Conservation (phyloP, 2,113 vertebrate genomes). For the Cavia porcellus region DNA sequence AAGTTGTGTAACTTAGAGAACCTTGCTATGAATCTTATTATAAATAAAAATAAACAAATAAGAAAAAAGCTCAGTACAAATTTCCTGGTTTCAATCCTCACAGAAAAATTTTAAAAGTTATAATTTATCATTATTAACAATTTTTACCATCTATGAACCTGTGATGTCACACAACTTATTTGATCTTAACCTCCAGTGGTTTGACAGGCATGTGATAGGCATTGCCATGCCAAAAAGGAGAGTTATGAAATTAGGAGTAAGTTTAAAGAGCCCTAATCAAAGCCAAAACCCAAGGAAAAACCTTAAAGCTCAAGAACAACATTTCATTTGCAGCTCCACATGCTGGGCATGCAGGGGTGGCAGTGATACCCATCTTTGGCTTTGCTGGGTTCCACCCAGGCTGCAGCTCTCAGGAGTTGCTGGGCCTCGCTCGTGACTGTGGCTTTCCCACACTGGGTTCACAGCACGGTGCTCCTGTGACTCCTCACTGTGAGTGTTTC, state of each 20-base stretch:
- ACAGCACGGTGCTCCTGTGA: fast-evolving
- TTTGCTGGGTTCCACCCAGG: too few relatives aligned
- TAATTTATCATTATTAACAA: background rate
- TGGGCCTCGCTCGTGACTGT: background rate
- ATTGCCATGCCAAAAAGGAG: background rate
- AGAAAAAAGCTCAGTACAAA: background rate
- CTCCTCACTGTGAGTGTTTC: background rate
- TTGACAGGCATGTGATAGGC: fast-evolving
- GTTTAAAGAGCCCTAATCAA: background rate
- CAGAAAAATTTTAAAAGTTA: background rate
- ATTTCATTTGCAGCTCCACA: background rate
- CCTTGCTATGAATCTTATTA: background rate
- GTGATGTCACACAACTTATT: background rate
- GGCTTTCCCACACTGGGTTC: fast-evolving
- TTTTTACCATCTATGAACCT: background rate
- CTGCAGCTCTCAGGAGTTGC: too few relatives aligned
- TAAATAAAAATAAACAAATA: background rate
- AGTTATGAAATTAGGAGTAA: background rate
- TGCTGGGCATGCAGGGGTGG: background rate
- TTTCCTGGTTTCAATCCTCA: background rate
- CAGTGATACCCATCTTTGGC: background rate
- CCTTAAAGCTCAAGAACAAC: background rate
- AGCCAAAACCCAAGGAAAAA: background rate
- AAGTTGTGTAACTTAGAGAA: background rate
- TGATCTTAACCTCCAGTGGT: background rate